Evolutionary conservation across 1,140 invertebrate genomes (phyloP), one percentile per base, ranked within the genome.

Genomic region (Rhyzopertha dominica): DNA sequence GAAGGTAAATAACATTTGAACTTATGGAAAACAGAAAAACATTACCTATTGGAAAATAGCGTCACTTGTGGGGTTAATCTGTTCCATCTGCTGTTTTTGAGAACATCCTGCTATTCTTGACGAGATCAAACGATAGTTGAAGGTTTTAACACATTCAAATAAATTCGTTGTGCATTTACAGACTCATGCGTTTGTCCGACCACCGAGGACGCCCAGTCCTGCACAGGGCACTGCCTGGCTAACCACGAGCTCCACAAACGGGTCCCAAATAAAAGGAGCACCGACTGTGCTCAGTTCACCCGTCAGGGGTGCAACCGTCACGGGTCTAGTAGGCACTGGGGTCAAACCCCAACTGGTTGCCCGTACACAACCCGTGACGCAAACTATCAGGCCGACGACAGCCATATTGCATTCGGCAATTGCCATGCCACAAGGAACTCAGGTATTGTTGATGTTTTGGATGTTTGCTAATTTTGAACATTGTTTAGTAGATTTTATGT

Each of bases 181-280:
- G 43, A 19, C 32, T 2, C 48, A 54, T 19, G 42, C 43, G 28
- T 59, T 59, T 51, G 53, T 58, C 31, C 28, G 56, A 10, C 47
- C 54, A 7, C 43, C 55, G 16, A 41, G 63, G 22, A 58, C 64
- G 12, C 62, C 62, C 4, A 66, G 64, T 46, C 64, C 65, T 12
- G 63, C 65, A 16, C 59, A 56, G 32, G 61, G 62, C 20, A 62
- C 58, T 17, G 58, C 63, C 12, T 65, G 63, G 63, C 43, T 63
- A 20, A 61, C 54, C 12, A 53, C 61, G 12, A 67, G 54, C 37
- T 43, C 55, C 18, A 55, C 61, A 7, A 65, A 62, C 45, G 61
- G 61, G 10, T 56, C 61, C n/a, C 64, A 65, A 39, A 58, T 64
- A 16, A 65, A 67, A 47, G 59, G 49, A 9, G 52, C 62, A 13